Evolutionary conservation across 2,888 invertebrate species (phyloP).

Genomic region (Dryomyza anilis): DNA sequence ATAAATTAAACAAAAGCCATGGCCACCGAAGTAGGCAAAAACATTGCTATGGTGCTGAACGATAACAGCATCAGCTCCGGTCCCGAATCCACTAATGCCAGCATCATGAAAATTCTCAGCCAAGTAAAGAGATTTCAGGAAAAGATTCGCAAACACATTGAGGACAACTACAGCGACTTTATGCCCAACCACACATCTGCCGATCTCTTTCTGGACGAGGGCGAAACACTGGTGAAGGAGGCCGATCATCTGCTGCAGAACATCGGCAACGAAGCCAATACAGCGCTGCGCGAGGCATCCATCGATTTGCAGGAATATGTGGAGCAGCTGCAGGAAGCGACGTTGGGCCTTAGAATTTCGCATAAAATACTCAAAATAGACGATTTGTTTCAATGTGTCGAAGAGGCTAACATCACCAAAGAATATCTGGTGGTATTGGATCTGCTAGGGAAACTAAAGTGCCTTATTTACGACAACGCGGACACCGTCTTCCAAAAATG

Average conservation of each 20-base stretch:
- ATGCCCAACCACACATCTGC: constrained; percentile 54
- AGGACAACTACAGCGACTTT: constrained; percentile 58
- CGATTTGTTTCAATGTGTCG: constrained; percentile 60
- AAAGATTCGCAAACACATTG: constrained; percentile 55
- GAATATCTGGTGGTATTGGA: constrained; percentile 54
- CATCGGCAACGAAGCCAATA: constrained; percentile 68
- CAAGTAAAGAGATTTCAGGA: constrained; percentile 55
- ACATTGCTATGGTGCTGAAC: no score
- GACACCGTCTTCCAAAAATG: constrained; percentile 52
- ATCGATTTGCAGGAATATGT: constrained; percentile 66
- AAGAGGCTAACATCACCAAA: constrained; percentile 53
- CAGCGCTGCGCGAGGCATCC: constrained; percentile 67
- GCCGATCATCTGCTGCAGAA: constrained; percentile 49
- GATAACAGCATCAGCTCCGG: constrained; percentile 28
- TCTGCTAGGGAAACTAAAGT: constrained; percentile 50
- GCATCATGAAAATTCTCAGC: constrained; percentile 49
- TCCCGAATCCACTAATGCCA: constrained; percentile 47
- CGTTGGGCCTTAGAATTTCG: constrained; percentile 60
- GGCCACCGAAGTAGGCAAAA: no score
- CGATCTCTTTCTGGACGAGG: constrained; percentile 54
- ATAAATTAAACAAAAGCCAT: no score
- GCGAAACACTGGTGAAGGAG: constrained; percentile 48
- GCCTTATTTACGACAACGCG: constrained; percentile 42
- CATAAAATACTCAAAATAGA: constrained; percentile 57
- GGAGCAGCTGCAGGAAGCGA: constrained; percentile 65